Conservation (phyloP, 2,797 vertebrate species). For the Sebastes oblongus region DNA sequence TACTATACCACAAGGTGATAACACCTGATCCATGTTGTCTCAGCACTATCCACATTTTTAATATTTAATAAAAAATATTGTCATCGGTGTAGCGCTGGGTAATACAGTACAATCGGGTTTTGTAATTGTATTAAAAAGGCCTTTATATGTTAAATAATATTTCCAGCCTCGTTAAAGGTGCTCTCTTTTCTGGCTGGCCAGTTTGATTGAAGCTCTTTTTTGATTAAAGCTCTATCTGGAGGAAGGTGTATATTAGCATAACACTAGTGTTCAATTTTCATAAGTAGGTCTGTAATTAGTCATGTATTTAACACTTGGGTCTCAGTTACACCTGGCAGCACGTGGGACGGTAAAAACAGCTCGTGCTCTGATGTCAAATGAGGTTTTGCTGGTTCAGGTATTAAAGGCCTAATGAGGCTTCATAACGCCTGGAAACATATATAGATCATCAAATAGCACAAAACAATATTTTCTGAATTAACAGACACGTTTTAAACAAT, state of each 20-base stretch:
- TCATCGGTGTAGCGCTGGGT: neutral
- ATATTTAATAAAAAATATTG: neutral
- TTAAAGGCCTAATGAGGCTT: conserved; percentile 5
- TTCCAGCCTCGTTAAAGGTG: conserved; percentile 33
- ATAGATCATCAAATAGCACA: neutral
- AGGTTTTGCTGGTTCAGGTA: conserved; percentile 14
- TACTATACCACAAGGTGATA: neutral
- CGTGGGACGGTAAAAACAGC: conserved; percentile 31
- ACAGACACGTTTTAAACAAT: neutral
- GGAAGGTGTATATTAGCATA: conserved; percentile 96
- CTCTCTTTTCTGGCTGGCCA: conserved; percentile 84
- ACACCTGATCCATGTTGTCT: neutral
- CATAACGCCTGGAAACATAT: neutral
- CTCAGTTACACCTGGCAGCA: conserved; percentile 60
- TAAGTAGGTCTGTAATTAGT: conserved; percentile 94
- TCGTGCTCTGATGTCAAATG: conserved; percentile 24
- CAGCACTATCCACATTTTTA: neutral
- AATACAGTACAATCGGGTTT: neutral
- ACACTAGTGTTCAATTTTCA: conserved; percentile 98
- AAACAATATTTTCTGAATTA: neutral
- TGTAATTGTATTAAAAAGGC: neutral
- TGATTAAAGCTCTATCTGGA: conserved; percentile 90
- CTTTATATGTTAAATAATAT: conserved; percentile 46
- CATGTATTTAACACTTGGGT: conserved; percentile 96
- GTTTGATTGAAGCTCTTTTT: conserved; percentile 85